Evolutionary conservation across 1,140 invertebrate genomes (phyloP), one percentile per base, ranked within the genome.

Genomic region (Oppia nitens): DNA sequence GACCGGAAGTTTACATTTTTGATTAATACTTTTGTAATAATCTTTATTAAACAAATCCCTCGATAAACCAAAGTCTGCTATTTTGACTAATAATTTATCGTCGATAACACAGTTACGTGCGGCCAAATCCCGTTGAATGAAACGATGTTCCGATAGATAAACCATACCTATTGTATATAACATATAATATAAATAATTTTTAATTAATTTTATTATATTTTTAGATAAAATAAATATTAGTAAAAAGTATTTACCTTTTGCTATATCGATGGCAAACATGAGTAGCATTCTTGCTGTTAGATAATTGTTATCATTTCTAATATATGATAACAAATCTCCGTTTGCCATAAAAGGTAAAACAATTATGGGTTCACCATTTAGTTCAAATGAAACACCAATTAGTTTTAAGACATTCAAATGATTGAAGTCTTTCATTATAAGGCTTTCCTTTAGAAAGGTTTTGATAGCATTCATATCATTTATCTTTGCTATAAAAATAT

Each of bases 1-100:
- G 2, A 98, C 88, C 4, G 93, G 92, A 60, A 96, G 72, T 47
- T 88, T 76, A 26, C 84, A 85, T n/a, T n/a, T n/a, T 71, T 94
- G 90, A 23, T 88, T 94, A 57, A 84, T 91, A 73, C 96, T 97
- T 59, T 68, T 67, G 53, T 71, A 71, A 29, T 70, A 67, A 32
- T 69, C 67, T 24, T 47, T 26, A n/a, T 61, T 53, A 20, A 3
- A 21, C 17, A 60, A 21, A 32, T 25, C 21, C 12, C 63, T 27
- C 14, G 84, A 84, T 81, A 87, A 83, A 58, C 85, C 85, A 71
- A 87, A 88, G 73, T 87, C 85, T 2, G 83, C 83, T 59, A 88
- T 85, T 73, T 88, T 88, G 69, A 83, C 84, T 53, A 82, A 72
- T 68, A 84, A 83, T 69, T 86, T 84, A 69, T 85, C 82, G 69